phyloP scores from a whole-genome alignment of 1,140 invertebrate genomes.

The Pseudomyrmex pallidus region DNA sequence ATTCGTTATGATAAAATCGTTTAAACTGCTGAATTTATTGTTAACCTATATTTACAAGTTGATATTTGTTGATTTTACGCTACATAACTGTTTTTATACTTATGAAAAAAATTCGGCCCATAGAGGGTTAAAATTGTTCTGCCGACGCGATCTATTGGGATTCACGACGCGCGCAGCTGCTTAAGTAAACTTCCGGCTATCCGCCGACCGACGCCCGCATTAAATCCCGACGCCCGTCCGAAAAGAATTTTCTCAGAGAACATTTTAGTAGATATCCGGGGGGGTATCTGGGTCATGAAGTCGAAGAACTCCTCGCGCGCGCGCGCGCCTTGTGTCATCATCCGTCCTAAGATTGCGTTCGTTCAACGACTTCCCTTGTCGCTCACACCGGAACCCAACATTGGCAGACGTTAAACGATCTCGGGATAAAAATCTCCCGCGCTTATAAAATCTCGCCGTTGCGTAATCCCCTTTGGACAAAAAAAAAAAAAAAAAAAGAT shows the following conservation, averaged over 20 bases:
- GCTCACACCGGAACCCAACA: not conserved
- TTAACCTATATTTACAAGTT: too few relatives aligned
- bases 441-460: not conserved
- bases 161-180: not conserved
- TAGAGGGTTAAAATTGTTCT: too few relatives aligned
- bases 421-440: conserved; percentile 33
- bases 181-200: conserved; percentile 40
- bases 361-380: conserved; percentile 47
- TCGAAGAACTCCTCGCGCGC: conserved; percentile 62
- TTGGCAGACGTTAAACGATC: not conserved
- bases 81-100: too few relatives aligned
- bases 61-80: too few relatives aligned
- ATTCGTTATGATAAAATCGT: too few relatives aligned
- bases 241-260: conserved; percentile 45
- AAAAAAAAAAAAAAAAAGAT: not conserved
- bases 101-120: too few relatives aligned
- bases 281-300: conserved; percentile 57
- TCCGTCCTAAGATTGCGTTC: conserved; percentile 16
- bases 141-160: not conserved
- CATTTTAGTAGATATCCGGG: conserved; percentile 57
- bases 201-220: conserved; percentile 29
- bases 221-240: conserved; percentile 11
- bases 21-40: too few relatives aligned
- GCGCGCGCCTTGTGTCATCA: conserved; percentile 31
- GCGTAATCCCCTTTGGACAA: conserved; percentile 18